A percentile compares a stretch with the other conserved stretches of the same genome.
Evolutionary conservation across 2,113 vertebrate species (phyloP).

Genomic region (Rattus rattus): DNA sequence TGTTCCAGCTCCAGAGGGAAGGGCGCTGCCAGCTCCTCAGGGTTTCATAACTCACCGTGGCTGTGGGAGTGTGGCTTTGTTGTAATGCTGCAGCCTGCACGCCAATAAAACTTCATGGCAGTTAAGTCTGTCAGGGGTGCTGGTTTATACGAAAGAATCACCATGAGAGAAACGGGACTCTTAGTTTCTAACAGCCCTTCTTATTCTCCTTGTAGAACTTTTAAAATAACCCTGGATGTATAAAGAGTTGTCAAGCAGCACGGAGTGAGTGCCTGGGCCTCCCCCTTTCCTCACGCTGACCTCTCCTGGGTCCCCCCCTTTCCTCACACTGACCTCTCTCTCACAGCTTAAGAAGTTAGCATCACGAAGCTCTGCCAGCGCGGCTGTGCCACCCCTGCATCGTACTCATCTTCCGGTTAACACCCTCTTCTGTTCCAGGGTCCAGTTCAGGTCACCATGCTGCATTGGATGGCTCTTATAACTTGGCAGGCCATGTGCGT

Average conservation of each 20-base stretch:
- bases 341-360: accelerated
- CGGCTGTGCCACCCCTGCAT: accelerated
- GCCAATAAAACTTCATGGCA: not conserved
- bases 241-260: not conserved
- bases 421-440: not conserved
- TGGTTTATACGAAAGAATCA: conserved; percentile 62
- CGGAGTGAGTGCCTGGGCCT: accelerated
- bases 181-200: conserved; percentile 20
- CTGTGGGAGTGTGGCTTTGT: not conserved
- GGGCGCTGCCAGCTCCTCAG: not conserved
- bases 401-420: accelerated
- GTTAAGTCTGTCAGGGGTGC: not conserved
- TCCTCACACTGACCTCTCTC: too few species aligned
- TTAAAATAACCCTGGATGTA: not conserved
- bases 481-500: not conserved
- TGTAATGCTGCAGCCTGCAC: not conserved
- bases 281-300: not conserved
- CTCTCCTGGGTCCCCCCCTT: not conserved
- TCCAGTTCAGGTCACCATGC: not conserved
- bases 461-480: not conserved
- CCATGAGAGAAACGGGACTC: conserved; percentile 5
- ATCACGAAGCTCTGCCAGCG: accelerated
- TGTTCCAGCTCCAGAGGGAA: not conserved
- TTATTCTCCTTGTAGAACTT: conserved; percentile 49
- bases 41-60: not conserved